Percentiles rank a stretch among this genome's conserved stretches.
Evolutionary conservation across 2,113 vertebrate genomes (phyloP).

Genomic region (Emydura subglobosa): DNA sequence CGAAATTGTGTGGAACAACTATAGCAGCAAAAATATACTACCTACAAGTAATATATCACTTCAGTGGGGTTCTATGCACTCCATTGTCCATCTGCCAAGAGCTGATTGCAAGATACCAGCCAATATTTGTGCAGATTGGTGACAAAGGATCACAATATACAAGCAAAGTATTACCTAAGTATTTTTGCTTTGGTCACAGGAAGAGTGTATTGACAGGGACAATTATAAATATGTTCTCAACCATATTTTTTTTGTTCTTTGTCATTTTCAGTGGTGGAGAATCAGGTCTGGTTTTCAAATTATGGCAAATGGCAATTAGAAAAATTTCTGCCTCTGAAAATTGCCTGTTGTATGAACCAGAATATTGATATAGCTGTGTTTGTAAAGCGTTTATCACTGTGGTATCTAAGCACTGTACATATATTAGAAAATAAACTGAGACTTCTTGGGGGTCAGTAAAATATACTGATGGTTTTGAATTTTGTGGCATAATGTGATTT

Average conservation of each 20-base stretch:
- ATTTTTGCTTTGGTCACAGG: background rate
- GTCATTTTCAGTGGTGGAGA: background rate
- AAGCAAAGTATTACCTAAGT: background rate
- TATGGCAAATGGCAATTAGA: background rate
- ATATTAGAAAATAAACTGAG: constrained; percentile 28
- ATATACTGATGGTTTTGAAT: background rate
- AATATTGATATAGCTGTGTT: constrained; percentile 4
- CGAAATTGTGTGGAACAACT: background rate
- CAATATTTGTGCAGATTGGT: background rate
- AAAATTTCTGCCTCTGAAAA: constrained; percentile 19
- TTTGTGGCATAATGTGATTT: background rate
- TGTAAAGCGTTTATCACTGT: background rate
- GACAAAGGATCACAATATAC: background rate
- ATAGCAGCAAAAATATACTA: background rate
- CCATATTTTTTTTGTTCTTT: background rate
- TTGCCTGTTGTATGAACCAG: background rate
- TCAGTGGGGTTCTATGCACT: background rate
- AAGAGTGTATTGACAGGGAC: background rate
- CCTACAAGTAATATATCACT: background rate
- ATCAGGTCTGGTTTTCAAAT: background rate
- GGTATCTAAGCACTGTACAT: background rate
- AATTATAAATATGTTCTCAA: background rate
- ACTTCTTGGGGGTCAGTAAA: background rate
- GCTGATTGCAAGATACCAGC: background rate
- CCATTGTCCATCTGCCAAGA: background rate